Percentiles rank a stretch among this genome's conserved stretches.
Evolutionary conservation across 2,113 vertebrate species (phyloP).

Genomic region (Candoia aspera): DNA sequence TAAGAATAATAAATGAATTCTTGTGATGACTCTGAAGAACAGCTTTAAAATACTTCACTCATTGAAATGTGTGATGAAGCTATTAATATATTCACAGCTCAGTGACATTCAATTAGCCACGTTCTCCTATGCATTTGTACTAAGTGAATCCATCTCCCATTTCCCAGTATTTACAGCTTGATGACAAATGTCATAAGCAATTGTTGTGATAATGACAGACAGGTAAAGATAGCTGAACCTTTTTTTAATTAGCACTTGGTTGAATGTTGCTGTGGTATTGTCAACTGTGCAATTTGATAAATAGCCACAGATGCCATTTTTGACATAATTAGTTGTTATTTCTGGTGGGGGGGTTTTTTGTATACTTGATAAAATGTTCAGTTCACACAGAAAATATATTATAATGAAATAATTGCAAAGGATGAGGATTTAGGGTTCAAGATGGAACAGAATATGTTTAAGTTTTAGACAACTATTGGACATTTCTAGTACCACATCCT

Average conservation of each 20-base stretch:
- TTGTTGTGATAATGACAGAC: not conserved
- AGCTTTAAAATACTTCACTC: not conserved
- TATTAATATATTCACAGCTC: not conserved
- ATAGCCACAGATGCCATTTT: not conserved
- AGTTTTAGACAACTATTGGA: not conserved
- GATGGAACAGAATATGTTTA: not conserved
- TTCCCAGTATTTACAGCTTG: not conserved
- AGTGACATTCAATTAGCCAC: not conserved
- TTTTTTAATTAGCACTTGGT: constrained; percentile 15
- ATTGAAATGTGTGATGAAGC: not conserved
- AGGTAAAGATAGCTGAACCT: not conserved
- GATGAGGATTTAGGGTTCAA: not conserved
- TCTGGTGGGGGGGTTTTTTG: not conserved
- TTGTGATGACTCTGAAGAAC: not conserved
- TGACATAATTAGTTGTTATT: not conserved
- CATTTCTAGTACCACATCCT: not conserved
- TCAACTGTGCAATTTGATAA: constrained; percentile 2
- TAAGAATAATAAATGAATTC: not conserved
- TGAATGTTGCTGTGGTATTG: not conserved
- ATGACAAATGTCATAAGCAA: not conserved
- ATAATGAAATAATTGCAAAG: not conserved
- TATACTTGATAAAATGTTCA: not conserved
- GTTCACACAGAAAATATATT: too few relatives aligned
- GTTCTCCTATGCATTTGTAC: not conserved
- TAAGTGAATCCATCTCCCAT: not conserved